Evolutionary conservation across 2,888 invertebrate species (phyloP).

Genomic region (Helicoverpa assulta): DNA sequence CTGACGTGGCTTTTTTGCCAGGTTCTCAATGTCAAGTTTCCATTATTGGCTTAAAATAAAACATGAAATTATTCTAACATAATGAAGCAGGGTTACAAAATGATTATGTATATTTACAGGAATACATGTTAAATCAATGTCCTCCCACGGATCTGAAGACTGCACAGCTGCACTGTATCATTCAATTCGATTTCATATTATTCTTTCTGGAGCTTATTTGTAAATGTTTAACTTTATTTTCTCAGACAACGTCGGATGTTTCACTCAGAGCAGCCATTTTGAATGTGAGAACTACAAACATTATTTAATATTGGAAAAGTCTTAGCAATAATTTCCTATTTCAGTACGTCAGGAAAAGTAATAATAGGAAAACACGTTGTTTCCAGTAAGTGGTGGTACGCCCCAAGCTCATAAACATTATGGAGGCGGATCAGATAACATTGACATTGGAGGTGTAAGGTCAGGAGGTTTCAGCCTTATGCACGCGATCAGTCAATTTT

Average conservation of each 20-base stretch:
- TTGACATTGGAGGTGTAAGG: constrained; percentile 77
- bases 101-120: neutral
- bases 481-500: constrained; percentile 82
- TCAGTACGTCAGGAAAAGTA: constrained; percentile 7
- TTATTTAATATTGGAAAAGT: constrained; percentile 12
- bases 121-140: constrained; percentile 21
- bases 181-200: constrained; percentile 28
- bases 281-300: constrained; percentile 17
- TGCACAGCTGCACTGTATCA: constrained; percentile 26
- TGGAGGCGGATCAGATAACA: constrained; percentile 72
- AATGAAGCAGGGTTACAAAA: too few species aligned
- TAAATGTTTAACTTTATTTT: constrained; percentile 34
- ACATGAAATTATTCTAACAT: constrained; percentile 2
- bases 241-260: constrained; percentile 38
- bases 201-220: constrained; percentile 31
- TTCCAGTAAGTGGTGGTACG: constrained; percentile 47
- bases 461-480: constrained; percentile 66
- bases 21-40: constrained; percentile 40
- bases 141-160: constrained; percentile 33
- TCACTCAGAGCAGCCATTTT: constrained; percentile 38
- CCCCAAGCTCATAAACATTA: constrained; percentile 63
- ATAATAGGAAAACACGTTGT: constrained; percentile 37
- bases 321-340: constrained; percentile 25
- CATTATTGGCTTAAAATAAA: constrained; percentile 25
- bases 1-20: constrained; percentile 29